Evolutionary conservation across 1,140 invertebrate genomes (phyloP).

Genomic region (Drosophila murphyi): DNA sequence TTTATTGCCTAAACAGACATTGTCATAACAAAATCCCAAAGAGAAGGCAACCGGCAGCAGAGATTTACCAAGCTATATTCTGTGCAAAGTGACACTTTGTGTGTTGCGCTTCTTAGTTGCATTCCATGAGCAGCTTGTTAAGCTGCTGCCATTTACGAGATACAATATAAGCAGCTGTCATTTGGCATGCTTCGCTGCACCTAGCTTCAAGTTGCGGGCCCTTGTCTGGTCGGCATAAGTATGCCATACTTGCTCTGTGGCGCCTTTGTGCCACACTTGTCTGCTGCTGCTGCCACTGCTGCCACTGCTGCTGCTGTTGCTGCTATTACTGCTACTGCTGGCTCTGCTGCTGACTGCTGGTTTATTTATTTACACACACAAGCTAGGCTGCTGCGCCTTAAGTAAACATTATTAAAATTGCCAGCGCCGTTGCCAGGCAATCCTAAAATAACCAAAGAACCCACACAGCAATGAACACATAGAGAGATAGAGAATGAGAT

Average conservation of each 20-base stretch:
- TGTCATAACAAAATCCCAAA: slow-evolving; percentile 17
- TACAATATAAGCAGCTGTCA: slow-evolving; percentile 52
- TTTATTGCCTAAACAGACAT: slow-evolving; percentile 29
- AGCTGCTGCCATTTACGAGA: slow-evolving; percentile 57
- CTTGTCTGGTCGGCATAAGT: slow-evolving; percentile 46
- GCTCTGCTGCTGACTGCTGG: slow-evolving; percentile 18
- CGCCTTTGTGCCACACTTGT: slow-evolving; percentile 39
- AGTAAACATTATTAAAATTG: slow-evolving; percentile 83
- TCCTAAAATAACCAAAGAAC: slow-evolving; percentile 74
- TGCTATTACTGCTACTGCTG: slow-evolving; percentile 1
- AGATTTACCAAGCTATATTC: slow-evolving; percentile 15
- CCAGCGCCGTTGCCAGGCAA: slow-evolving; percentile 72
- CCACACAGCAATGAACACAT: slow-evolving; percentile 20
- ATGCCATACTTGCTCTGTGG: slow-evolving; percentile 36
- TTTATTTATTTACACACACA: slow-evolving; percentile 51
- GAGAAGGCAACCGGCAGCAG: slow-evolving; percentile 1
- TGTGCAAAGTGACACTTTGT: slow-evolving; percentile 48
- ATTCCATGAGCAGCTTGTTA: slow-evolving; percentile 56
- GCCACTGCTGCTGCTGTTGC: slow-evolving; percentile 8
- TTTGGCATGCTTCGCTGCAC: slow-evolving; percentile 65
- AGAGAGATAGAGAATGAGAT: neutral
- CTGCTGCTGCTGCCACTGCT: slow-evolving; percentile 23
- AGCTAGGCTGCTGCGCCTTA: slow-evolving; percentile 64
- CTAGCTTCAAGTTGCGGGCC: slow-evolving; percentile 38
- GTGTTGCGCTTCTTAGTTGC: slow-evolving; percentile 53